Conservation (phyloP, 92 coral and sea anemone species). For the Zoanthus sociatus region DNA sequence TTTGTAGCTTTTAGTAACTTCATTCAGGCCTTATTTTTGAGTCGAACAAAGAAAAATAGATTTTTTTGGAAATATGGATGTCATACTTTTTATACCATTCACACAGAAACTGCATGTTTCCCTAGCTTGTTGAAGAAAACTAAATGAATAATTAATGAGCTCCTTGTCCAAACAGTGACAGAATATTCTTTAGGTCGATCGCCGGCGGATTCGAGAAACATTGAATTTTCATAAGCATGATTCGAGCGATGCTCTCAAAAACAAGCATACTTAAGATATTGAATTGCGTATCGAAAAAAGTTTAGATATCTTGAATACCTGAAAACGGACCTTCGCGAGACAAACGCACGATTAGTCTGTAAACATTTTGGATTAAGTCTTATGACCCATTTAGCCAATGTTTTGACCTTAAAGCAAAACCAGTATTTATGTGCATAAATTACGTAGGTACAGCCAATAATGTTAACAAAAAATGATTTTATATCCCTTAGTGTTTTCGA, state of each 20-base stretch:
- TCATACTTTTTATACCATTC: slow-evolving; percentile 24
- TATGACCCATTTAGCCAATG: neutral
- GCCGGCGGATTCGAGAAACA: neutral
- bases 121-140: slow-evolving; percentile 38
- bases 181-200: slow-evolving; percentile 36
- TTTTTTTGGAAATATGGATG: slow-evolving; percentile 14
- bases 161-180: slow-evolving; percentile 38
- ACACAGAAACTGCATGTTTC: slow-evolving; percentile 51
- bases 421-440: neutral
- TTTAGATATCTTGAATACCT: neutral
- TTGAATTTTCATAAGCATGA: neutral
- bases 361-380: slow-evolving; percentile 13
- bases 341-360: neutral
- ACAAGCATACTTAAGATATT: neutral
- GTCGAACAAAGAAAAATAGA: neutral
- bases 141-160: slow-evolving; percentile 50
- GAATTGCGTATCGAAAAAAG: neutral
- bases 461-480: neutral
- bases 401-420: slow-evolving; percentile 6
- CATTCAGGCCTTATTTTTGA: neutral
- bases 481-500: slow-evolving; percentile 23
- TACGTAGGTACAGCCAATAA: neutral
- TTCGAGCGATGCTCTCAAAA: neutral
- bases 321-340: slow-evolving; percentile 21
- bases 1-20: slow-evolving; percentile 12